Evolutionary conservation across 2,888 invertebrate genomes (phyloP).

Genomic region (Ditylenchus weischeri): DNA sequence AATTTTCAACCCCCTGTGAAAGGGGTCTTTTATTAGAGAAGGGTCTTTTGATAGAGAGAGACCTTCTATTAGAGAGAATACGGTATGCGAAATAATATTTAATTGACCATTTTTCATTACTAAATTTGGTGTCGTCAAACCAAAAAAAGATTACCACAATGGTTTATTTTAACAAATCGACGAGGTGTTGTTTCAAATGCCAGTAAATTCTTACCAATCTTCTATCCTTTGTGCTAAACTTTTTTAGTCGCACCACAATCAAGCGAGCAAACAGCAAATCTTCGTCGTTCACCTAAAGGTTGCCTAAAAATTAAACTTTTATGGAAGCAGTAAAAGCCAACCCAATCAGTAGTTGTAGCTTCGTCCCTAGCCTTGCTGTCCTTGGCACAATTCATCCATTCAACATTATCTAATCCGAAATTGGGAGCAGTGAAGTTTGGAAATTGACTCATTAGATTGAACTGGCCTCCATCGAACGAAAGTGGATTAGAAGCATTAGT

Average conservation of each 20-base stretch:
- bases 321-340: too few species aligned
- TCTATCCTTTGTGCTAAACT: constrained; percentile 45
- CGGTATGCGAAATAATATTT: too few species aligned
- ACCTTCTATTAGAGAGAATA: too few species aligned
- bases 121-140: too few species aligned
- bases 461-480: background rate
- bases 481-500: background rate
- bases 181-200: background rate
- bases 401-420: constrained; percentile 3
- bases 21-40: too few species aligned
- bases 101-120: too few species aligned
- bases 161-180: too few species aligned
- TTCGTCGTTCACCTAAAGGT: constrained; percentile 39
- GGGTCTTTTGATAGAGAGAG: too few species aligned
- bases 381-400: background rate
- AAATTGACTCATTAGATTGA: constrained; percentile 8
- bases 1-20: too few species aligned
- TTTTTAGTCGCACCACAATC: constrained; percentile 46
- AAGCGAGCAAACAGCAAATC: constrained; percentile 49
- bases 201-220: constrained; percentile 38
- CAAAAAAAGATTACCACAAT: too few species aligned
- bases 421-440: background rate
- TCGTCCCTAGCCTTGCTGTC: too few species aligned
- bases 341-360: too few species aligned
- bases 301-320: background rate